Evolutionary conservation across 2,888 invertebrate species (phyloP).

Genomic region (Troides aeacus): DNA sequence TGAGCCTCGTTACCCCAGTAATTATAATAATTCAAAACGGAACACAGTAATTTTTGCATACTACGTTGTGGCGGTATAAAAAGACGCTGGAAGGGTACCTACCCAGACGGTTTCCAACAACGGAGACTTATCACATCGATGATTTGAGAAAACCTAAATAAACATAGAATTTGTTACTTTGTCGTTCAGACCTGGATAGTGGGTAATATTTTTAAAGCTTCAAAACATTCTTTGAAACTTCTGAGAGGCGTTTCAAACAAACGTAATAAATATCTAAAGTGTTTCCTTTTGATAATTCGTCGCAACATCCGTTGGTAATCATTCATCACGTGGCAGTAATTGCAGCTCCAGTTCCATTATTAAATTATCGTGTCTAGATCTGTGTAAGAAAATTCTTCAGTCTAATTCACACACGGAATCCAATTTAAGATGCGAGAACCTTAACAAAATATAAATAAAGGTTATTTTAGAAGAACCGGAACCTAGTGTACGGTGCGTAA

Average conservation of each 20-base stretch:
- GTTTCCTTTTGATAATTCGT: conserved; percentile 7
- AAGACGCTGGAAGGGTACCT: too few species aligned
- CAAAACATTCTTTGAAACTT: background rate
- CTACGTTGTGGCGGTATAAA: too few species aligned
- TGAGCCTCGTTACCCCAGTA: too few species aligned
- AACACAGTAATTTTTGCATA: too few species aligned
- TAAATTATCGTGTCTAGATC: conserved; percentile 28
- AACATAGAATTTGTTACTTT: background rate
- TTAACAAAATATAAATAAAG: background rate
- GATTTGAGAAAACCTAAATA: background rate
- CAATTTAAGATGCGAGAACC: background rate
- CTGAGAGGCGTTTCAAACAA: background rate
- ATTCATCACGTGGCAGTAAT: conserved; percentile 18
- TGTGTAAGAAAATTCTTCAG: conserved; percentile 24
- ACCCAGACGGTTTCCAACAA: too few species aligned
- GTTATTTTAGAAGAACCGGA: background rate
- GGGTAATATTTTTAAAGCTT: background rate
- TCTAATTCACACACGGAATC: conserved; percentile 25
- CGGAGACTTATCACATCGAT: background rate
- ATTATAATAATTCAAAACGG: too few species aligned
- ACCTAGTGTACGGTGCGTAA: conserved; percentile 9
- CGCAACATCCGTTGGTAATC: conserved; percentile 8
- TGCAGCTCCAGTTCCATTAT: conserved; percentile 24
- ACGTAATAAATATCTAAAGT: background rate
- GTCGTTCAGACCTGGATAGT: background rate